These are phyloP conservation scores for Margaritifera margaritifera DNA, from an alignment of 2,888 invertebrate species.

Conservation along the genomic window DNA sequence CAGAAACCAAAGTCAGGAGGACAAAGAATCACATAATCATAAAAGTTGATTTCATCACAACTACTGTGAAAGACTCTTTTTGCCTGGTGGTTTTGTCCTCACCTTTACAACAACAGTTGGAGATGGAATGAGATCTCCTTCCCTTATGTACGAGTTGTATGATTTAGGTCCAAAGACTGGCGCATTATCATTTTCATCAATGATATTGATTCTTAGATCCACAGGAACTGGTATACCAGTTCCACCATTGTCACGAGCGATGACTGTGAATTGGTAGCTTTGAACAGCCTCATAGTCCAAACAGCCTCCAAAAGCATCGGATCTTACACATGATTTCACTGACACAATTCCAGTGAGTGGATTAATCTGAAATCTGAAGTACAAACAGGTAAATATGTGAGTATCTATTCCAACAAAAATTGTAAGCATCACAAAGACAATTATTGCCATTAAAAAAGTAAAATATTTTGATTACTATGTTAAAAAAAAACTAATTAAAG, in stretches of 20 bases:
- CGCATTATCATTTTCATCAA: slow-evolving; percentile 70
- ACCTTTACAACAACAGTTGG: slow-evolving; percentile 86
- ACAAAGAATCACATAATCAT: too few species aligned
- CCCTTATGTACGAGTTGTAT: slow-evolving; percentile 49
- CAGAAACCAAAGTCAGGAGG: too few species aligned
- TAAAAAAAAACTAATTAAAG: too few species aligned
- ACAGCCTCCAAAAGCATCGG: slow-evolving; percentile 74
- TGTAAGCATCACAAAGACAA: neutral
- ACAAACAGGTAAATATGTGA: neutral
- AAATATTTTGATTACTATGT: too few species aligned
- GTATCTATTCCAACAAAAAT: neutral
- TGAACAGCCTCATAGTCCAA: slow-evolving; percentile 75
- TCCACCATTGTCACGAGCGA: slow-evolving; percentile 84
- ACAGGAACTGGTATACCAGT: slow-evolving; percentile 72
- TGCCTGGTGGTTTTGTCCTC: slow-evolving; percentile 7
- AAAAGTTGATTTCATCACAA: too few species aligned
- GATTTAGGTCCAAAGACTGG: slow-evolving; percentile 75
- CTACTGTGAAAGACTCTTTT: too few species aligned
- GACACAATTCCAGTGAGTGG: slow-evolving; percentile 88
- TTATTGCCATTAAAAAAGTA: too few species aligned
- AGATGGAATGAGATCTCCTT: slow-evolving; percentile 74
- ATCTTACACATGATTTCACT: slow-evolving; percentile 76
- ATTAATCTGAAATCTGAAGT: slow-evolving; percentile 83
- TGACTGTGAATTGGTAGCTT: slow-evolving; percentile 33
- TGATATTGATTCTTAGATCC: slow-evolving; percentile 44